phyloP scores from a whole-genome alignment of 2,797 vertebrate species.

The Pampus argenteus region DNA sequence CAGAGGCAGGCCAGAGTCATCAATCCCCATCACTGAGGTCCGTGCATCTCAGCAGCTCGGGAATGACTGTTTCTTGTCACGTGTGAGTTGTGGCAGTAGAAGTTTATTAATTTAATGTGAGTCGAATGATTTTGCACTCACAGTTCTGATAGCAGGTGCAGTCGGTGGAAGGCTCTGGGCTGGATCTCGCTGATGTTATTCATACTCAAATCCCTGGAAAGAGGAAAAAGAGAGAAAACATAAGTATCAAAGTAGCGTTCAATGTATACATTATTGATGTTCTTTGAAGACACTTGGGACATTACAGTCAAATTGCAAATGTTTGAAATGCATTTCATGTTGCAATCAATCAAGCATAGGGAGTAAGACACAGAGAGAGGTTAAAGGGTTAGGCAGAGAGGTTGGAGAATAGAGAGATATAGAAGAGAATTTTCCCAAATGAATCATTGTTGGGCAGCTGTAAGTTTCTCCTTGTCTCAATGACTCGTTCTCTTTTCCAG shows the following conservation, averaged over 20 bases:
- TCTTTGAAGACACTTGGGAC: slow-evolving; percentile 35
- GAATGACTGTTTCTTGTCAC: slow-evolving; percentile 62
- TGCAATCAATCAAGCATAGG: slow-evolving; percentile 49
- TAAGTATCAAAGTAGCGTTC: slow-evolving; percentile 54
- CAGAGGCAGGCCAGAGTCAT: slow-evolving; percentile 72
- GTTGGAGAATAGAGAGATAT: slow-evolving; percentile 67
- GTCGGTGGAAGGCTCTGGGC: slow-evolving; percentile 86
- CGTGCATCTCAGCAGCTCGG: slow-evolving; percentile 49
- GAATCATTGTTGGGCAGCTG: slow-evolving; percentile 85
- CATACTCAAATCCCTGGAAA: slow-evolving; percentile 94
- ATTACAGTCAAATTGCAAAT: slow-evolving; percentile 53
- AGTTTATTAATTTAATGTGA: slow-evolving; percentile 54
- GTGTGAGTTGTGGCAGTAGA: slow-evolving; percentile 48
- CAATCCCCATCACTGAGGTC: slow-evolving; percentile 66
- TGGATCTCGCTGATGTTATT: slow-evolving; percentile 94
- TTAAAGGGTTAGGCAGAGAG: slow-evolving; percentile 59
- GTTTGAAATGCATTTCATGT: slow-evolving; percentile 45
- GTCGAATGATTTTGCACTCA: slow-evolving; percentile 84
- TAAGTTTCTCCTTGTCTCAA: slow-evolving; percentile 82
- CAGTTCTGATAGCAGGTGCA: slow-evolving; percentile 95
- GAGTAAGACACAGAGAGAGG: slow-evolving; percentile 45
- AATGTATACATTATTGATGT: slow-evolving; percentile 23
- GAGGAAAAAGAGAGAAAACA: slow-evolving; percentile 35
- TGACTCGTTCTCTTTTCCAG: slow-evolving; percentile 83
- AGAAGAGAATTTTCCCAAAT: slow-evolving; percentile 83